These are phyloP conservation scores for Drosophila ironensis DNA, from an alignment of 1,140 invertebrate species.

Conservation along the genomic window DNA sequence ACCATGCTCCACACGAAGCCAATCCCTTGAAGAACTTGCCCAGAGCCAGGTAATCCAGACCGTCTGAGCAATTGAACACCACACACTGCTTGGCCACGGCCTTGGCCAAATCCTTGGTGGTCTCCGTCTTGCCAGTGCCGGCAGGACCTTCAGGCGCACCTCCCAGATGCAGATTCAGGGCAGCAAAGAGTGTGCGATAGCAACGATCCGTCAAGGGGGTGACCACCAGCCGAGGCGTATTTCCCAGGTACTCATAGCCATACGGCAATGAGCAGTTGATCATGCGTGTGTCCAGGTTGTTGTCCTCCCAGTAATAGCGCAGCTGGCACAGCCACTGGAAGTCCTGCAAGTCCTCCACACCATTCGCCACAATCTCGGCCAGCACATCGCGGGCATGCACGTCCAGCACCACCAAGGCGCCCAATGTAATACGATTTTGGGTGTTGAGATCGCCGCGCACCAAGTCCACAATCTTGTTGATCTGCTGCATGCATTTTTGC, in stretches of 20 bases:
- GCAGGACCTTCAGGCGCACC: constrained; percentile 97
- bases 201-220: constrained; percentile 96
- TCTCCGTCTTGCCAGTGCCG: constrained; percentile 98
- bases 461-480: constrained; percentile 91
- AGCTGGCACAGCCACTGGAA: constrained; percentile 96
- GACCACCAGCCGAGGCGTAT: constrained; percentile 93
- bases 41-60: constrained; percentile 95
- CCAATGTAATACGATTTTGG: constrained; percentile 95
- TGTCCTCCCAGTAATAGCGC: constrained; percentile 97
- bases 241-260: constrained; percentile 98
- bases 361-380: constrained; percentile 86
- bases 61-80: constrained; percentile 97
- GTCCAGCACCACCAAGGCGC: constrained; percentile 94
- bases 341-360: constrained; percentile 88
- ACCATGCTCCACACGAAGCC: constrained; percentile 97
- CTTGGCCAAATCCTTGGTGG: constrained; percentile 97
- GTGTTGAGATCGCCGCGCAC: constrained; percentile 92
- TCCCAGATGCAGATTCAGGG: constrained; percentile 91
- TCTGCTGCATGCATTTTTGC: constrained; percentile 86
- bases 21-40: constrained; percentile 99
- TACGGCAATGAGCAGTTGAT: constrained; percentile 95
- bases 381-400: constrained; percentile 96
- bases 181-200: constrained; percentile 95
- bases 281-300: constrained; percentile 90
- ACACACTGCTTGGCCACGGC: constrained; percentile 98